Evolutionary conservation across 2,113 vertebrate genomes (phyloP), one percentile per base, ranked within the genome.

Genomic region (Gavialis gangeticus): DNA sequence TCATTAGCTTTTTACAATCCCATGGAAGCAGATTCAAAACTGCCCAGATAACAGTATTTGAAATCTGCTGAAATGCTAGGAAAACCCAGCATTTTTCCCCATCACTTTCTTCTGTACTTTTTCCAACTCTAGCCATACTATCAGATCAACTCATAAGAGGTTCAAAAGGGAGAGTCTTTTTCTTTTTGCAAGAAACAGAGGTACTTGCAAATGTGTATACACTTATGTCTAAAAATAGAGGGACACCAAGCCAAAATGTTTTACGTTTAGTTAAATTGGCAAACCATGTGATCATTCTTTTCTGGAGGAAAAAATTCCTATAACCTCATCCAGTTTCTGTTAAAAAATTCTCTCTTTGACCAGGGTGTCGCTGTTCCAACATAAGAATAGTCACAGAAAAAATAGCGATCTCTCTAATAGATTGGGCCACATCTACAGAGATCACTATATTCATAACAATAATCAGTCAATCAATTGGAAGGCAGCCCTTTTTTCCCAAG

Each of bases 401-500:
- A 15, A 27, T 16, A 13, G 37, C 21, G 16, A 75, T 27, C 46
- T 75, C 55, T 75, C 73, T 10, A 56, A n/a, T 66, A 58, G 84
- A 55, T 58, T 18, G 5, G 86, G 79, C 37, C 12, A 69, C 79
- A 56, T 3, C 71, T 78, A 57, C 2, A 28, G 37, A 75, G 34
- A 86, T 62, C 85, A 27, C 56, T 27, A 19, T 60, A 14, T 37
- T 4, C 0, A 0, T 16, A 25, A 62, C 25, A 12, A 24, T 24
- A 62, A 62, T 24, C 22, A 11, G 17, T 27, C 18, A 66, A 60
- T 92, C 56, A 69, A 58, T 17, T 37, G 85, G 75, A 94, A 94
- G 25, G 28, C 54, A 3, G 0, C 4, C 2, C 25, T 55, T 82
- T 80, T 84, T 10, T 80, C 71, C 64, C 37, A 85, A 69, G 56